A percentile compares a stretch with the other conserved stretches of the same genome.
Evolutionary conservation across 2,888 invertebrate species (phyloP).

Genomic region (Sepiola atlantica): DNA sequence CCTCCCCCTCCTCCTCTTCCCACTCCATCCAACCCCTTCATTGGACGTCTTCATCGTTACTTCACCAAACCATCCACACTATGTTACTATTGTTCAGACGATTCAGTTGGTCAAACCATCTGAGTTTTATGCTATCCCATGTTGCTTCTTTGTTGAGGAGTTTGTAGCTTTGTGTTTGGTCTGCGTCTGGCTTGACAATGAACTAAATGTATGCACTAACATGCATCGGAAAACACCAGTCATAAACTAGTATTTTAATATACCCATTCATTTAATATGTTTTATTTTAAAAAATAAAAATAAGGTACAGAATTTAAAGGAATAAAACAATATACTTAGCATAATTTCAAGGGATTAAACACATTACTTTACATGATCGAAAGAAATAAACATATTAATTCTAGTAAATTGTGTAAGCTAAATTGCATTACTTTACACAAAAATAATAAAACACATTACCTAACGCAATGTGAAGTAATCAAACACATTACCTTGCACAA

Average conservation of each 20-base stretch:
- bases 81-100: background rate
- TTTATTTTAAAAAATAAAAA: background rate
- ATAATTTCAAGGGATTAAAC: too few relatives aligned
- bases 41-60: background rate
- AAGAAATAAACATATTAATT: too few relatives aligned
- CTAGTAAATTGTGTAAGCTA: too few relatives aligned
- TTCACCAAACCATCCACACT: background rate
- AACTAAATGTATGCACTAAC: background rate
- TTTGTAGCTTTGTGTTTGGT: background rate
- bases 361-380: too few relatives aligned
- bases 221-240: background rate
- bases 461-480: too few relatives aligned
- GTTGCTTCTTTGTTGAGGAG: background rate
- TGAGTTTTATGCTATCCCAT: background rate
- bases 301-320: too few relatives aligned
- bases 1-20: background rate
- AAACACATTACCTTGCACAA: too few relatives aligned
- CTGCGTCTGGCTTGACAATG: background rate
- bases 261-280: background rate
- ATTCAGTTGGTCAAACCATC: background rate
- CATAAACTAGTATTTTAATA: background rate
- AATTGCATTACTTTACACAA: too few relatives aligned
- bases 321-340: too few relatives aligned
- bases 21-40: background rate
- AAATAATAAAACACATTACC: too few relatives aligned